Evolutionary conservation across 2,888 invertebrate species (phyloP).

Genomic region (Choristoneura rosaceana): DNA sequence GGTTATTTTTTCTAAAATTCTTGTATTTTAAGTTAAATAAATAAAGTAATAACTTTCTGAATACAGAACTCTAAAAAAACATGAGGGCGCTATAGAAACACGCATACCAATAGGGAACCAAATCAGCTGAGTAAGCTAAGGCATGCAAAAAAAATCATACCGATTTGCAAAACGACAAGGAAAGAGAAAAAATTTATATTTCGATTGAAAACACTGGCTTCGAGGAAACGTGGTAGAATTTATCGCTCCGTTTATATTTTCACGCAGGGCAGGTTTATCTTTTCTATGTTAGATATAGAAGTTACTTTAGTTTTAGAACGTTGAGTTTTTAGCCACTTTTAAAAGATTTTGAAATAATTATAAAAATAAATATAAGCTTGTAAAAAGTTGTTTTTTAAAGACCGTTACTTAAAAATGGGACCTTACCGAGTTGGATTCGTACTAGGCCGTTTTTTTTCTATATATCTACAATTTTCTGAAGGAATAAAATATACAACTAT

Average conservation of each 20-base stretch:
- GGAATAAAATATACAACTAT: too few species aligned
- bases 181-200: neutral
- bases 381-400: too few species aligned
- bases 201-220: neutral
- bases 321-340: neutral
- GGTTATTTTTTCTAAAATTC: too few species aligned
- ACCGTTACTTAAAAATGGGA: too few species aligned
- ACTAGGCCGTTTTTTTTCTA: too few species aligned
- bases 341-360: too few species aligned
- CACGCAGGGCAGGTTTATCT: neutral
- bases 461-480: too few species aligned
- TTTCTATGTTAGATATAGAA: neutral
- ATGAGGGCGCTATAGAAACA: neutral
- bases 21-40: too few species aligned
- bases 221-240: neutral
- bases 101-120: neutral
- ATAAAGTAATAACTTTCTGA: neutral
- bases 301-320: neutral
- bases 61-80: conserved; percentile 9
- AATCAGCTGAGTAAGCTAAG: conserved; percentile 23
- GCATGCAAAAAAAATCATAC: conserved; percentile 8
- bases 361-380: too few species aligned
- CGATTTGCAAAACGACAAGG: conserved; percentile 11
- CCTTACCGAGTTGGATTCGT: too few species aligned
- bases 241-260: neutral